These are phyloP conservation scores for Muricea muricata DNA, from an alignment of 92 coral and sea anemone species.

Conservation along the genomic window DNA sequence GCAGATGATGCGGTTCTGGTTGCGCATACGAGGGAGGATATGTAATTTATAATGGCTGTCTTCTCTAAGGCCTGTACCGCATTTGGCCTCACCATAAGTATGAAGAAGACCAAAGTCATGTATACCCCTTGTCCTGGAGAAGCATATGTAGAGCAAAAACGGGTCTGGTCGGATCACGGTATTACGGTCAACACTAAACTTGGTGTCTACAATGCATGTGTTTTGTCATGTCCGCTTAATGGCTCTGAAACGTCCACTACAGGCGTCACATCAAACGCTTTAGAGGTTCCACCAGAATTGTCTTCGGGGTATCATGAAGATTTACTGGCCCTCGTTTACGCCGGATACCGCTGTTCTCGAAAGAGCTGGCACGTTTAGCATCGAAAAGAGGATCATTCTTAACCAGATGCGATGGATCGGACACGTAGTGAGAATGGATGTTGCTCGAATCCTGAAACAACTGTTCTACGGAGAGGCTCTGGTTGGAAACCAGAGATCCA, in stretches of 20 bases:
- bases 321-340: background rate
- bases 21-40: conserved; percentile 25
- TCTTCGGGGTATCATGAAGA: conserved; percentile 16
- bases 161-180: conserved; percentile 43
- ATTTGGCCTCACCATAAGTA: conserved; percentile 31
- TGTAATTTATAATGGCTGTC: conserved; percentile 32
- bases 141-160: background rate
- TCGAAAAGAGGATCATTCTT: background rate
- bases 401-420: conserved; percentile 8
- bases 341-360: background rate
- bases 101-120: conserved; percentile 19
- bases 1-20: conserved; percentile 37
- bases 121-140: background rate
- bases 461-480: background rate
- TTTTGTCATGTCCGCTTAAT: conserved; percentile 24
- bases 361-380: background rate
- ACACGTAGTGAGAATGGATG: background rate
- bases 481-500: no score
- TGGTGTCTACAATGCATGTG: conserved; percentile 42
- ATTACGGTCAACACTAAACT: conserved; percentile 36
- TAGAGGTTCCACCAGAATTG: conserved; percentile 48
- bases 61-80: conserved; percentile 29
- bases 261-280: background rate
- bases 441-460: background rate
- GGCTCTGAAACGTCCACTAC: conserved; percentile 47